Conservation (phyloP, 2,113 vertebrate genomes). For the Benitochromis conjunctus region DNA sequence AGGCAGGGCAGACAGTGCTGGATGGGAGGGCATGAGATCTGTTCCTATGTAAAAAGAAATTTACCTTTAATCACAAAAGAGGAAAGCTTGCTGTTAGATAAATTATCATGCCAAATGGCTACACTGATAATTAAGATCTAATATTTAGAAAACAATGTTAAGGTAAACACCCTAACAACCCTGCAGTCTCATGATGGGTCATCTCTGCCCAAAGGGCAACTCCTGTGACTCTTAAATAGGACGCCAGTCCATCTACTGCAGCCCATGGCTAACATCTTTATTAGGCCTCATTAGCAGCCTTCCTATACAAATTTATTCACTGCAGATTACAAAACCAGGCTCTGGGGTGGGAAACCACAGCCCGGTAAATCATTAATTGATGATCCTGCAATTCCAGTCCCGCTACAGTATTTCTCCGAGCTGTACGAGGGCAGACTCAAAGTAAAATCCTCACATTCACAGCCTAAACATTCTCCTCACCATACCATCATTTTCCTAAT, state of each 20-base stretch:
- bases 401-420: conserved; percentile 27
- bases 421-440: conserved; percentile 12
- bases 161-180: conserved; percentile 43
- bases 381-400: conserved; percentile 39
- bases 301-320: conserved; percentile 64
- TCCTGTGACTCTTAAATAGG: conserved; percentile 51
- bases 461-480: conserved; percentile 7
- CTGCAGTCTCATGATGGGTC: conserved; percentile 19
- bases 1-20: background rate
- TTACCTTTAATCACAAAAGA: background rate
- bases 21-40: background rate
- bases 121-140: conserved; percentile 35
- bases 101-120: conserved; percentile 3
- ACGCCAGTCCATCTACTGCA: conserved; percentile 30
- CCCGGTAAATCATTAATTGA: conserved; percentile 66
- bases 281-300: conserved; percentile 64
- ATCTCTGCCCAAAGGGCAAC: conserved; percentile 36
- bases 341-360: conserved; percentile 49
- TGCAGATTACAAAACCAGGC: conserved; percentile 61
- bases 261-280: conserved; percentile 55
- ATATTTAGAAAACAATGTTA: conserved; percentile 30
- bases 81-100: background rate
- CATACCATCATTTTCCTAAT: background rate
- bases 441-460: conserved; percentile 4
- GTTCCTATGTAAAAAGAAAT: background rate